Evolutionary conservation across 2,888 invertebrate genomes (phyloP).

Genomic region (Drosophila mimetica): DNA sequence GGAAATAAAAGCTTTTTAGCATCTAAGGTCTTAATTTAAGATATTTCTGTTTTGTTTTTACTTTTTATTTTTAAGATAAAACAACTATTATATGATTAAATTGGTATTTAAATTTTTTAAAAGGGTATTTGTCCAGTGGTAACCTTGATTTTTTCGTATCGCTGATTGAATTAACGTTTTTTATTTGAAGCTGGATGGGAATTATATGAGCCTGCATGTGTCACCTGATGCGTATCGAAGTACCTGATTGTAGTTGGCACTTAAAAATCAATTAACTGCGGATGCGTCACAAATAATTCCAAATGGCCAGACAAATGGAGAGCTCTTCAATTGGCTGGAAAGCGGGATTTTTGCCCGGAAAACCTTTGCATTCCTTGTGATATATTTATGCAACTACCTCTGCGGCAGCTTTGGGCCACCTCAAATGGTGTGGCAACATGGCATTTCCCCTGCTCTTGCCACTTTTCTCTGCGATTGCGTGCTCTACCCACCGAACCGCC

Average conservation of each 20-base stretch:
- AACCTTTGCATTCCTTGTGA: slow-evolving; percentile 19
- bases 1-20: too few relatives aligned
- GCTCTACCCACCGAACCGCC: slow-evolving; percentile 9
- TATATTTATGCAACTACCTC: slow-evolving; percentile 37
- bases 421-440: slow-evolving; percentile 63
- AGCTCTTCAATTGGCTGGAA: slow-evolving; percentile 7
- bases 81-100: too few relatives aligned
- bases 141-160: slow-evolving; percentile 27
- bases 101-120: too few relatives aligned
- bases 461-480: slow-evolving; percentile 14
- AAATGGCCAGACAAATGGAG: slow-evolving; percentile 50
- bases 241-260: slow-evolving; percentile 54
- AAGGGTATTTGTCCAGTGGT: slow-evolving; percentile 3
- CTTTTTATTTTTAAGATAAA: too few relatives aligned
- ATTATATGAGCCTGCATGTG: slow-evolving; percentile 19
- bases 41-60: too few relatives aligned
- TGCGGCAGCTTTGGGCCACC: slow-evolving; percentile 51
- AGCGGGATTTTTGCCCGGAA: neutral
- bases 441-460: neutral
- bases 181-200: slow-evolving; percentile 18
- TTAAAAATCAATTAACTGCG: slow-evolving; percentile 70
- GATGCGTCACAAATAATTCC: slow-evolving; percentile 28
- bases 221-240: slow-evolving; percentile 43
- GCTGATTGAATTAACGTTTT: slow-evolving; percentile 63
- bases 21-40: too few relatives aligned